Evolutionary conservation across 2,888 invertebrate species (phyloP).

Genomic region (Drosophila sordidula): DNA sequence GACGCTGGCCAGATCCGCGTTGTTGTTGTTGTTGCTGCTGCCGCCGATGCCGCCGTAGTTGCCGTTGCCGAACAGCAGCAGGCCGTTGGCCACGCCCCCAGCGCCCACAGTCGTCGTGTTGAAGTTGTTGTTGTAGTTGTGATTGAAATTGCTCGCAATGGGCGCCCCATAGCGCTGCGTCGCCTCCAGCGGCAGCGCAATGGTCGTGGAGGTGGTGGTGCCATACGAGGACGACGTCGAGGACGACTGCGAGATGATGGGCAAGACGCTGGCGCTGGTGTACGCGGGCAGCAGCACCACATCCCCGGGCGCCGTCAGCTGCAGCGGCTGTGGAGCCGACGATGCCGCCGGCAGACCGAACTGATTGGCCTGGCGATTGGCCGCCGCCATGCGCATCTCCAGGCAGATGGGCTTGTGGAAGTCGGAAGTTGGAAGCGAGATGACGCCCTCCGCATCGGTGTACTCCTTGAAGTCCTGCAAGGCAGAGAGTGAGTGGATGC

Average conservation of each 20-base stretch:
- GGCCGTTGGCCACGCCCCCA: conserved; percentile 46
- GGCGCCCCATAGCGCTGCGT: conserved; percentile 80
- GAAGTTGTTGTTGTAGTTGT: conserved; percentile 84
- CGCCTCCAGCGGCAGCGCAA: conserved; percentile 84
- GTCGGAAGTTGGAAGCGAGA: conserved; percentile 94
- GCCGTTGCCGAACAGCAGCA: conserved; percentile 66
- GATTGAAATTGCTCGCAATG: conserved; percentile 82
- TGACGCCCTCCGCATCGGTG: conserved; percentile 95
- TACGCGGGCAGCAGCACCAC: conserved; percentile 43
- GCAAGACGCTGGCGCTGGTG: conserved; percentile 63
- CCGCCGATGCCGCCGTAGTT: conserved; percentile 66
- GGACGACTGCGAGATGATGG: conserved; percentile 81
- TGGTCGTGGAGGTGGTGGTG: conserved; percentile 84
- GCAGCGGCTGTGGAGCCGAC: conserved; percentile 46
- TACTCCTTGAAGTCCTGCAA: conserved; percentile 94
- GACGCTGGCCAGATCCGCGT: conserved; percentile 87
- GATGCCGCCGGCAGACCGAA: conserved; percentile 71
- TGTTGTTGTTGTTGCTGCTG: conserved; percentile 84
- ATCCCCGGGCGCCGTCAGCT: conserved; percentile 30
- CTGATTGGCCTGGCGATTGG: conserved; percentile 64
- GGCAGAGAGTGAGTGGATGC: conserved; percentile 14
- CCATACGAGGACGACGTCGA: conserved; percentile 84
- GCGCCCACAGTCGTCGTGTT: conserved; percentile 76
- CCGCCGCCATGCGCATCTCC: conserved; percentile 88
- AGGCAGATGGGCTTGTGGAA: conserved; percentile 93